Percentiles rank a stretch among this genome's conserved stretches.
phyloP scores from a whole-genome alignment of 2,888 invertebrate species.

The Argyresthia albistria region DNA sequence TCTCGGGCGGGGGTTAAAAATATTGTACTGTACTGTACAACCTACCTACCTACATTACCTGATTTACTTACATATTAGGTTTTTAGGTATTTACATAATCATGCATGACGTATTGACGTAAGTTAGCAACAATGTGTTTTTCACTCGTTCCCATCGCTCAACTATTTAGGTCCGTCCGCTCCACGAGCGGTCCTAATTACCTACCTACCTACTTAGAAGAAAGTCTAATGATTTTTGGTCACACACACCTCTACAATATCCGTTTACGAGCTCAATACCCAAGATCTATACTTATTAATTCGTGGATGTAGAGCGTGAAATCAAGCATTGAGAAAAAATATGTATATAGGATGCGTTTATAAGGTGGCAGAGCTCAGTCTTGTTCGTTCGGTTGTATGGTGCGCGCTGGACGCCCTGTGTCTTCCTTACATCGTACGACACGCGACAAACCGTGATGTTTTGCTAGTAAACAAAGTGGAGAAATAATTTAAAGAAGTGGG shows the following conservation, averaged over 20 bases:
- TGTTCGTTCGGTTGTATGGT: conserved; percentile 12
- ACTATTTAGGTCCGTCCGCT: background rate
- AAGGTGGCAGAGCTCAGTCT: conserved; percentile 39
- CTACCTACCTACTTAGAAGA: background rate
- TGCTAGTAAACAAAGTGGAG: conserved; percentile 67
- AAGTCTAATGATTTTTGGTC: background rate
- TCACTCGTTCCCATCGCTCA: too few species aligned
- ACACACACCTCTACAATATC: background rate
- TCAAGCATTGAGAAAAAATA: conserved; percentile 55
- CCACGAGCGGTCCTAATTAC: background rate
- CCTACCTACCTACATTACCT: too few species aligned
- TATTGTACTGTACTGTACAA: too few species aligned
- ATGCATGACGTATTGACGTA: too few species aligned
- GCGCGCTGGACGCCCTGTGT: conserved; percentile 20
- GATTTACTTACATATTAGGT: too few species aligned
- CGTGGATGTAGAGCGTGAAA: conserved; percentile 66
- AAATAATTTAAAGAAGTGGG: conserved; percentile 47
- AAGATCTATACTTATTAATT: conserved; percentile 34
- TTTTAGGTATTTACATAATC: too few species aligned
- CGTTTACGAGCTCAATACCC: background rate
- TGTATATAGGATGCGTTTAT: conserved; percentile 57
- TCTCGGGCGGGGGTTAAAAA: too few species aligned
- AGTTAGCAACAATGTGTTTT: too few species aligned
- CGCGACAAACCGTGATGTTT: conserved; percentile 42
- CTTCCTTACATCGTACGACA: background rate